These are phyloP conservation scores for Leucania comma DNA, from an alignment of 2,888 invertebrate genomes.

Conservation along the genomic window DNA sequence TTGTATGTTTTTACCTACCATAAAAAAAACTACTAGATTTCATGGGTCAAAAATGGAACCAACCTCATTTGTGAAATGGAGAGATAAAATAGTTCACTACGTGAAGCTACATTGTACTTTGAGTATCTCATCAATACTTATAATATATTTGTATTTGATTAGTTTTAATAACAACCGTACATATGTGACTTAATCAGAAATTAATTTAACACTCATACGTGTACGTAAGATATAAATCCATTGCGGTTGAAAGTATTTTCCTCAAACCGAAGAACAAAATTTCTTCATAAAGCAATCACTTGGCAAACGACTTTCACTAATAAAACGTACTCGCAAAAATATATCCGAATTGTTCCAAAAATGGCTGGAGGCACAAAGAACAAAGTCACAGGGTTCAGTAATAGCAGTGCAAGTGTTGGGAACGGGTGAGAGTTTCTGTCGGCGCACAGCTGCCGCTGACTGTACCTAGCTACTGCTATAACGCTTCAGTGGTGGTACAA, in stretches of 20 bases:
- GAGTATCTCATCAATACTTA: too few species aligned
- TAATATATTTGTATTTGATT: too few species aligned
- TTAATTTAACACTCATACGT: too few species aligned
- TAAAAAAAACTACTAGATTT: too few species aligned
- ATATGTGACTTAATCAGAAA: too few species aligned
- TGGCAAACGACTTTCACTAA: not conserved
- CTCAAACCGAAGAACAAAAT: not conserved
- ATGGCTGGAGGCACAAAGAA: slow-evolving; percentile 36
- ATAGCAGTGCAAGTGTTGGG: slow-evolving; percentile 53
- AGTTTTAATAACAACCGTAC: too few species aligned
- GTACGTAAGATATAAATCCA: not conserved
- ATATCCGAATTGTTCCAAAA: slow-evolving; percentile 29
- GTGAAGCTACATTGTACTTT: too few species aligned
- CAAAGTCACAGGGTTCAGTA: slow-evolving; percentile 49
- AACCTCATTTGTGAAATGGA: too few species aligned
- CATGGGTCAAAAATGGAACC: too few species aligned
- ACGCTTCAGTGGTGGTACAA: slow-evolving; percentile 20
- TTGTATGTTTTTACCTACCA: too few species aligned
- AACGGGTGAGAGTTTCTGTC: slow-evolving; percentile 49
- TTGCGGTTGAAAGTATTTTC: not conserved
- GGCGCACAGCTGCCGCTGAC: slow-evolving; percentile 59
- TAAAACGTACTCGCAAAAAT: slow-evolving; percentile 10
- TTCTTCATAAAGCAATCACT: not conserved
- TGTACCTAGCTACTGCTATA: slow-evolving; percentile 30
- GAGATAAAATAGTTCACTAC: too few species aligned